These are phyloP conservation scores for Falco concolor DNA, from an alignment of 2,797 vertebrate genomes.

Conservation along the genomic window DNA sequence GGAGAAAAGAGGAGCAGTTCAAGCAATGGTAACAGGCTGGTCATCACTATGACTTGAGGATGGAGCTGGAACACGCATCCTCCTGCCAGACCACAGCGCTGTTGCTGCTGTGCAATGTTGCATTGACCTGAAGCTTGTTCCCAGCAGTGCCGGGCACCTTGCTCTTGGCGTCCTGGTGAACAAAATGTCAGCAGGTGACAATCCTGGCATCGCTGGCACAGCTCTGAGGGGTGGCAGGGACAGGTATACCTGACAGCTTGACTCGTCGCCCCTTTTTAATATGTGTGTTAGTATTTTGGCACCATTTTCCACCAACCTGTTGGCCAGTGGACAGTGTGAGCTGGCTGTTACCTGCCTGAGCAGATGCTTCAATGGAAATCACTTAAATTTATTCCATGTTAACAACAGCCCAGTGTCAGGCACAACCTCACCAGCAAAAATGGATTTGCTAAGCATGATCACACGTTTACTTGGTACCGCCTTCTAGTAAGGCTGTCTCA, in stretches of 20 bases:
- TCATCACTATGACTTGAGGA: not conserved
- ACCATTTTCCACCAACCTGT: not conserved
- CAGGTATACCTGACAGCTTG: not conserved
- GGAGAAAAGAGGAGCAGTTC: not conserved
- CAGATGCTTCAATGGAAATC: not conserved
- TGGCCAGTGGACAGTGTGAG: not conserved
- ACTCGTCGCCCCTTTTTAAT: not conserved
- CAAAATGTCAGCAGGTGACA: not conserved
- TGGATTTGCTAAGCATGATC: not conserved
- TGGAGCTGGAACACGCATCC: not conserved
- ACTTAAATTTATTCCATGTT: not conserved
- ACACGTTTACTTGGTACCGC: not conserved
- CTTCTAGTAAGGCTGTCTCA: not conserved
- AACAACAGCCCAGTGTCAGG: not conserved
- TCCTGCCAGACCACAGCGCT: not conserved
- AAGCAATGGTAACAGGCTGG: not conserved
- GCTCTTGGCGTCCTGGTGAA: not conserved
- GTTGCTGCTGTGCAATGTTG: not conserved
- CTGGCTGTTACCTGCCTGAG: not conserved
- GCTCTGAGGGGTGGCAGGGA: not conserved
- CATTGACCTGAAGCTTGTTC: not conserved
- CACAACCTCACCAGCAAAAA: not conserved
- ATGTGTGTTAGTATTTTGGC: not conserved
- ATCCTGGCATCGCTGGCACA: not conserved
- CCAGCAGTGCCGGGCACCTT: rapidly evolving